Conservation (phyloP, 2,797 vertebrate species). For the Hypotaenidia okinawae region DNA sequence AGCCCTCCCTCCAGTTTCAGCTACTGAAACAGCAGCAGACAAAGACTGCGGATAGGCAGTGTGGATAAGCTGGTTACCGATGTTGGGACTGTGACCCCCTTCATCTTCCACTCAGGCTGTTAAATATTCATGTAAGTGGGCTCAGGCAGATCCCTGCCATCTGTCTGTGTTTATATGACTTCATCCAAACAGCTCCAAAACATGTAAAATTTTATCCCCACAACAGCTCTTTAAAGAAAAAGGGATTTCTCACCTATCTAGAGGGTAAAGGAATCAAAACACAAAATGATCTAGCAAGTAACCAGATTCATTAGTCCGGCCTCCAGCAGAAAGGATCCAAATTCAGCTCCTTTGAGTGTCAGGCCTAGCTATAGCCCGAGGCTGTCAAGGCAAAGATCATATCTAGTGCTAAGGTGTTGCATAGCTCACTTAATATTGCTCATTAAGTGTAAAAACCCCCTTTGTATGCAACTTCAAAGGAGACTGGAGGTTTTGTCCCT, state of each 20-base stretch:
- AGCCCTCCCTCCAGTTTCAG: slow-evolving; percentile 10
- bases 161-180: slow-evolving; percentile 37
- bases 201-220: not conserved
- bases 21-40: slow-evolving; percentile 22
- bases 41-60: slow-evolving; percentile 19
- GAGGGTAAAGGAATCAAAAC: not conserved
- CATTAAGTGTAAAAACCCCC: not conserved
- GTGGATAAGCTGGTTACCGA: slow-evolving; percentile 37
- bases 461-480: not conserved
- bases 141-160: slow-evolving; percentile 34
- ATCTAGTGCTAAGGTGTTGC: not conserved
- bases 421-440: not conserved
- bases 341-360: not conserved
- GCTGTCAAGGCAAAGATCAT: not conserved
- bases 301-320: not conserved
- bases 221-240: not conserved
- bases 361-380: not conserved
- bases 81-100: slow-evolving; percentile 49
- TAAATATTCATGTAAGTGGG: slow-evolving; percentile 52
- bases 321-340: not conserved
- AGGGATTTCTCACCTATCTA: not conserved
- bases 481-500: not conserved
- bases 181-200: slow-evolving; percentile 25
- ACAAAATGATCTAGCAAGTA: not conserved
- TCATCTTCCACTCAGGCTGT: slow-evolving; percentile 24